Base-by-base conservation (phyloP, 2,888 invertebrate genomes). In the Eristalis pertinax region DNA sequence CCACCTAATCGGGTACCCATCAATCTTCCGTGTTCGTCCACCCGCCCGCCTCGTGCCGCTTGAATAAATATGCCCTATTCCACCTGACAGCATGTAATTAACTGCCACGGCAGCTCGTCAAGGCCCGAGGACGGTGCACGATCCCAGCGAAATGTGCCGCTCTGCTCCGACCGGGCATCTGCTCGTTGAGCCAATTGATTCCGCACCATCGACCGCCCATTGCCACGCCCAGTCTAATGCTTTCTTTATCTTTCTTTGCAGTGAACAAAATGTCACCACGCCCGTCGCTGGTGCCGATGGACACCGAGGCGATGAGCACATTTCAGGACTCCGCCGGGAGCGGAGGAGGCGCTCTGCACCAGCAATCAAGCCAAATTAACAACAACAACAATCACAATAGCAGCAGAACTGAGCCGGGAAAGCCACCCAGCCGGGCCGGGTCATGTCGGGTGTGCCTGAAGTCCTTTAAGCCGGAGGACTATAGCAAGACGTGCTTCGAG, bases 391-490 rank as follows among this genome's bases (percentile, higher is more conserved):
- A 91, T 88, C 91, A 91, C 74, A 91, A 88, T 75, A 90, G 90
- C 65, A 90, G 90, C 65, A 90, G 90, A 88, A 84, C 85, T 4
- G 96, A 96, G 91, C 95, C 96, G 19, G 95, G 95, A 24, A 96
- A 95, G 91, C 96, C 96, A 4, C 95, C 96, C 2, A 96, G 96
- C 63, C 94, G 97, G 62, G 96, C 95, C 87, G 97, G 95, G 81
- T 96, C 96, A 85, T 98, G 96, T 93, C 94, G 97, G 89, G 96
- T 98, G 32, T 98, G 98, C 92, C 94, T 97, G 89, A 98, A 98
- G 93, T 97, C 97, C 80, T 96, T 98, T 92, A 97, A 97, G 91
- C 97, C 97, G 0, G 97, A 97, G 84, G 98, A 98, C 92, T 97
- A 96, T 92, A 97, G 96, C 93, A 96, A 97, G 92, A 96, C 96